Evolutionary conservation across 2,113 vertebrate species (phyloP), one percentile per base, ranked within the genome.

Genomic region (Andinoacara biseriatus): DNA sequence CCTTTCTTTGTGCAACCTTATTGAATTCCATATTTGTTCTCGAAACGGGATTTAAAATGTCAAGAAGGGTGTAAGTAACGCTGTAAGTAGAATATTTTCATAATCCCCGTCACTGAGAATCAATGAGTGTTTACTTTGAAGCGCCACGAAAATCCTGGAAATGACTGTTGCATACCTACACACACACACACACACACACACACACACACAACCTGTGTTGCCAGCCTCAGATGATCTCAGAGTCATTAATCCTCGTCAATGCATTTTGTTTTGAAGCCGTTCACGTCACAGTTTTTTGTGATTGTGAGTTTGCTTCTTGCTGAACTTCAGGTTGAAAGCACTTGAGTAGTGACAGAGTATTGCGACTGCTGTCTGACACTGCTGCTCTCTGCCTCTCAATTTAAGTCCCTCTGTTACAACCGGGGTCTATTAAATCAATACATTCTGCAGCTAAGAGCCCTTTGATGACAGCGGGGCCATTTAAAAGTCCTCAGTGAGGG

Each of bases 1-100:
- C 65, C 59, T 87, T 86, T 88, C 86, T 86, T 85, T 90, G 80
- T 82, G 77, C 52, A 5, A 87, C 88, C 88, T 91, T 87, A 91
- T 79, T 93, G 87, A 86, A 81, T 90, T 92, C 81, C 83, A 90
- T 94, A 92, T 96, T 95, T 94, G 93, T 92, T 95, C 90, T 95
- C 90, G 81, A 93, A 95, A 94, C 91, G 77, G 88, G 93, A 95
- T 95, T 95, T 95, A 78, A 81, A 95, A 94, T 94, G 93, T 95
- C 93, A 94, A 92, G 89, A 87, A 95, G 88, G 90, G 90, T 90
- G 88, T 88, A 94, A 94, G 91, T 90, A 92, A 91, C 88, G 88
- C 88, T 86, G 86, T 90, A 91, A 94, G 89, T 90, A 86, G 87
- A 93, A 94, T 89, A 92, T 88, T 94, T 93, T 92, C 94, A 94